Base-by-base conservation (phyloP, 2,888 invertebrate genomes). In the Hyposoter dolosus region DNA sequence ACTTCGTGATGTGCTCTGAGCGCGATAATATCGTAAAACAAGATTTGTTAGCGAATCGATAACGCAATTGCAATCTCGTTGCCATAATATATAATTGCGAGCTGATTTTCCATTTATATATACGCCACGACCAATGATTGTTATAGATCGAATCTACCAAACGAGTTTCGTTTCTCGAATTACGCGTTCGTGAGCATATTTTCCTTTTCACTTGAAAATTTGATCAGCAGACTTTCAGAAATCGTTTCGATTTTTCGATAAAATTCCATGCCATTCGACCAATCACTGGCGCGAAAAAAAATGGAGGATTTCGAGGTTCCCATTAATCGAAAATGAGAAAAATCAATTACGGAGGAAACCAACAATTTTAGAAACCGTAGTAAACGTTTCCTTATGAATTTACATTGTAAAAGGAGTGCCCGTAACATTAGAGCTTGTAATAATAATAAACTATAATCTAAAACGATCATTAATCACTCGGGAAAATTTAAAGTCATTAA, bases 1-100 rank as follows among this genome's bases (percentile, higher is more conserved):
- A 53, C 60, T 66, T 82, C 43, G 66, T 60, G 66, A 74, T 68
- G 82, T 82, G 56, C 68, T 68, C 19, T 35, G 60, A 12, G 50
- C 82, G 71, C 77, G 82, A 82, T 82, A 77, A 65, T 82, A 82
- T 82, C 82, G 82, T 71, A 40, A 77, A 82, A 82, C 77, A 82
- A 82, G 82, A 82, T 82, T 82, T 77, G 82, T 77, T 65, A 71
- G 47, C 53, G 77, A 82, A 71, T 82, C 82, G 77, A 82, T 82
- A 77, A 72, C 71, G 76, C 77, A 77, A 76, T 63, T 77, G 68
- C 71, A 63, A 75, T 60, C 75, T 75, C 75, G 28, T 45, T 72
- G 23, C 63, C 28, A 69, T 60, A 47, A 69, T 79, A 69, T 75
- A 60, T 45, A 75, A 75, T 63, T 60, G 60, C 60, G 63, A 63